Evolutionary conservation across 2,888 invertebrate species (phyloP).

Genomic region (Netelia melanura): DNA sequence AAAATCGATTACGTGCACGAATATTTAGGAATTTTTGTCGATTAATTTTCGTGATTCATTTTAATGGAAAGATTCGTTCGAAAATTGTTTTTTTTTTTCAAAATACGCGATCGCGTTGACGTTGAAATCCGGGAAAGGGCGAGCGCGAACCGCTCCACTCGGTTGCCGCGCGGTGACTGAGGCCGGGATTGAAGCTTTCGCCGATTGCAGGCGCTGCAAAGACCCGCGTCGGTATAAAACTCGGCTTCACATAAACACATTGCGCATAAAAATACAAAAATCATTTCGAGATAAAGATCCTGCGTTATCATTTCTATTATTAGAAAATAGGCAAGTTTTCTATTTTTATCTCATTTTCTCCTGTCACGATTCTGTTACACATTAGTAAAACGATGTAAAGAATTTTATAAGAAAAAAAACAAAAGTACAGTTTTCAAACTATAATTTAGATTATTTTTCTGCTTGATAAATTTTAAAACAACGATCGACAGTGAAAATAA

Average conservation of each 20-base stretch:
- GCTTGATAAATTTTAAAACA: too few relatives aligned
- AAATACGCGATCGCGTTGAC: slow-evolving; percentile 1
- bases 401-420: too few relatives aligned
- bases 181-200: slow-evolving; percentile 63
- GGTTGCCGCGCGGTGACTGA: slow-evolving; percentile 81
- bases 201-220: slow-evolving; percentile 62
- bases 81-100: not conserved
- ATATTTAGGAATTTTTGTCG: not conserved
- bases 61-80: not conserved
- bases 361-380: too few relatives aligned
- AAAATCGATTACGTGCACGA: not conserved
- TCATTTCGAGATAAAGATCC: too few relatives aligned
- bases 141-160: slow-evolving; percentile 76
- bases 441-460: too few relatives aligned
- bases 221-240: slow-evolving; percentile 43
- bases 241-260: not conserved
- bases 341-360: too few relatives aligned
- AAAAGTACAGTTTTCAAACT: too few relatives aligned
- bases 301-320: too few relatives aligned
- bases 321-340: too few relatives aligned
- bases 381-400: too few relatives aligned
- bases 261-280: too few relatives aligned
- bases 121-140: slow-evolving; percentile 51
- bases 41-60: not conserved
- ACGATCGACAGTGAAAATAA: too few relatives aligned